These are phyloP conservation scores for Ostrea edulis DNA, from an alignment of 1,140 invertebrate genomes.

Conservation along the genomic window DNA sequence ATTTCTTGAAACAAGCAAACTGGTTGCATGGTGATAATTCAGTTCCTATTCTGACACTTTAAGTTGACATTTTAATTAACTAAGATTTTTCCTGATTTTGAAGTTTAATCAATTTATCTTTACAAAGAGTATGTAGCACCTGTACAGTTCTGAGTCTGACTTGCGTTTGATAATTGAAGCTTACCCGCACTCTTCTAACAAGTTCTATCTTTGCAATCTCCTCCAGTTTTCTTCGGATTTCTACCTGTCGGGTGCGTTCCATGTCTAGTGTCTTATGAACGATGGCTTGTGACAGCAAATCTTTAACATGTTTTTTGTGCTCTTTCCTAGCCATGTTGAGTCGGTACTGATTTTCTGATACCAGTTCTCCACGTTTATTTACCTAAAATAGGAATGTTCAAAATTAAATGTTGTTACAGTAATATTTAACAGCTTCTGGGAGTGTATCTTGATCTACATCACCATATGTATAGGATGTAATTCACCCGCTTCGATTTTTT, in stretches of 20 bases:
- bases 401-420: no score
- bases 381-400: slow-evolving; percentile 64
- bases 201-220: slow-evolving; percentile 78
- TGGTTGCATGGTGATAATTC: no score
- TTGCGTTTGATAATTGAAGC: slow-evolving; percentile 2
- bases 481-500: no score
- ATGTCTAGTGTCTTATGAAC: slow-evolving; percentile 78
- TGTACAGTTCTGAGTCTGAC: not conserved
- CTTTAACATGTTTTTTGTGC: slow-evolving; percentile 77
- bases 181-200: slow-evolving; percentile 77
- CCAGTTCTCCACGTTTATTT: slow-evolving; percentile 71
- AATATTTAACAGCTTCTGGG: no score
- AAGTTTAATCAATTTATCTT: no score
- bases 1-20: no score
- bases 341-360: slow-evolving; percentile 77
- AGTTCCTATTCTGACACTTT: no score
- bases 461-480: no score
- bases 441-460: no score
- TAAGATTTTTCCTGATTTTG: no score
- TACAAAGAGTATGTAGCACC: not conserved
- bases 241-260: slow-evolving; percentile 75
- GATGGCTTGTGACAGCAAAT: slow-evolving; percentile 78
- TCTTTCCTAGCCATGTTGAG: slow-evolving; percentile 76
- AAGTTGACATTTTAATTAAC: no score
- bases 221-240: slow-evolving; percentile 76